Percentiles rank a stretch among this genome's conserved stretches.
phyloP scores from a whole-genome alignment of 2,113 vertebrate species.

The Myocastor coypus region DNA sequence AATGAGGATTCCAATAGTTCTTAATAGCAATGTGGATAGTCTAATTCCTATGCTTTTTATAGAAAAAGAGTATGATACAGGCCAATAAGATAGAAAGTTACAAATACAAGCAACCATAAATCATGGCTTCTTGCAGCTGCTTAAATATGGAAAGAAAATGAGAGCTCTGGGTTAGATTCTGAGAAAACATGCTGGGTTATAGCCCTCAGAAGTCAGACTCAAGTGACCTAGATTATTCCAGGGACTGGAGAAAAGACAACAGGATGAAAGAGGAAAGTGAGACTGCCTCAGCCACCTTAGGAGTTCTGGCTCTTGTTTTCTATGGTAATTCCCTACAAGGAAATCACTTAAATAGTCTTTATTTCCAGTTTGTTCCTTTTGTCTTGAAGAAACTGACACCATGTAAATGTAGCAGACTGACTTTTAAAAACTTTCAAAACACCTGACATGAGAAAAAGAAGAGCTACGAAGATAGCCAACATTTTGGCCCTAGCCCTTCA shows the following conservation, averaged over 20 bases:
- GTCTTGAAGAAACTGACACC: conserved; percentile 9
- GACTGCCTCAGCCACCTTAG: neutral
- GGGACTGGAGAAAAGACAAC: neutral
- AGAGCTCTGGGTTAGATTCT: neutral
- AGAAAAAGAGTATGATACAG: neutral
- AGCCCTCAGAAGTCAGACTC: neutral
- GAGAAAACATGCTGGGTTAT: neutral
- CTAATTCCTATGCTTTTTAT: neutral
- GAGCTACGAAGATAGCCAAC: no score
- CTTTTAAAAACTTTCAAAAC: neutral
- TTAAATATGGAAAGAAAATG: neutral
- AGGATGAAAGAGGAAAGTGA: neutral
- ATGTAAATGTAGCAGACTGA: neutral
- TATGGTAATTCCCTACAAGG: neutral
- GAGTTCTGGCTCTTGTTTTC: neutral
- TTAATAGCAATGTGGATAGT: neutral
- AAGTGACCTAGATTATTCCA: neutral
- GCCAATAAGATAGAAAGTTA: neutral
- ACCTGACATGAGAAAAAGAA: no score
- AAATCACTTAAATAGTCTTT: neutral
- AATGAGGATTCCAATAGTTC: neutral
- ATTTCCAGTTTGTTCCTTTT: neutral
- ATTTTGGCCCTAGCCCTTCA: no score
- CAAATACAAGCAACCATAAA: neutral
- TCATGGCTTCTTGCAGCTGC: conserved; percentile 5